phyloP scores from a whole-genome alignment of 1,140 invertebrate genomes.

The Diabrotica undecimpunctata region DNA sequence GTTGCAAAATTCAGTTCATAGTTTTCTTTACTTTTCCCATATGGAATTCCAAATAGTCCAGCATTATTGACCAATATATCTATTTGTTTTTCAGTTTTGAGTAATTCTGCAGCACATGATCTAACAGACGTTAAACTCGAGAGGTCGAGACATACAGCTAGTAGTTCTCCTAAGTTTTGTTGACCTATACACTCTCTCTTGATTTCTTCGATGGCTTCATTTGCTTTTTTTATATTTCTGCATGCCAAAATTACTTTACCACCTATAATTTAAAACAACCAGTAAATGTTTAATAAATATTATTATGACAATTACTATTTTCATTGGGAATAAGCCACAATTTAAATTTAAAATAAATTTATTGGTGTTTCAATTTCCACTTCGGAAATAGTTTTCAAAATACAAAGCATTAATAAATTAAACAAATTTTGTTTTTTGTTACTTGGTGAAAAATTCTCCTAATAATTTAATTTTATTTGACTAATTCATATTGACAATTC shows the following conservation, averaged over 20 bases:
- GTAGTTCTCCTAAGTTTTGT: conserved; percentile 53
- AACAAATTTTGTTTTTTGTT: too few species aligned
- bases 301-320: too few species aligned
- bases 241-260: conserved; percentile 46
- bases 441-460: too few species aligned
- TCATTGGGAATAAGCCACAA: too few species aligned
- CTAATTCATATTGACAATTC: too few species aligned
- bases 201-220: conserved; percentile 45
- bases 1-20: conserved; percentile 74
- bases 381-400: too few species aligned
- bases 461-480: too few species aligned
- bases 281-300: too few species aligned
- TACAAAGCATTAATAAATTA: too few species aligned
- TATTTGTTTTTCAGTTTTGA: conserved; percentile 56
- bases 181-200: conserved; percentile 47
- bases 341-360: too few species aligned
- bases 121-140: conserved; percentile 66
- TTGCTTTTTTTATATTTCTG: conserved; percentile 41
- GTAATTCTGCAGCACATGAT: conserved; percentile 62
- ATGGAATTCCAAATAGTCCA: conserved; percentile 68
- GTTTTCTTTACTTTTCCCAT: conserved; percentile 65
- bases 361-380: too few species aligned
- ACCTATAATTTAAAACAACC: background rate
- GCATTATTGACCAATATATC: conserved; percentile 79
- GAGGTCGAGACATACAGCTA: conserved; percentile 64